A percentile compares a stretch with the other conserved stretches of the same genome.
Conservation (phyloP, 1,140 invertebrate species). For the Psix sp. region DNA sequence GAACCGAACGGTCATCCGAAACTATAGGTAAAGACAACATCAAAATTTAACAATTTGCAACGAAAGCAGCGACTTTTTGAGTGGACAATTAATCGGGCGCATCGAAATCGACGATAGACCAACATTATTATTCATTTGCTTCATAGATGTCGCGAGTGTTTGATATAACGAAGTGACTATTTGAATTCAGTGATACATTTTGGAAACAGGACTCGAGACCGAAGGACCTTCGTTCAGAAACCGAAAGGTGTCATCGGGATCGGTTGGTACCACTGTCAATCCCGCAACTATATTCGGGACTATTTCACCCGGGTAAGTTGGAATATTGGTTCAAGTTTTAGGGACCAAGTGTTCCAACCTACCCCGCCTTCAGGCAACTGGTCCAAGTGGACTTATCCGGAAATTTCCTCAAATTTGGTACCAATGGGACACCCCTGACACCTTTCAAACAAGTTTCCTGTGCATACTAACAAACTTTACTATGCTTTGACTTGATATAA, state of each 20-base stretch:
- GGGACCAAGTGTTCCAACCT: conserved; percentile 19
- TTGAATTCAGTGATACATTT: conserved; percentile 14
- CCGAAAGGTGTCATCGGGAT: conserved; percentile 15
- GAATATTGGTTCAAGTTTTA: conserved; percentile 7
- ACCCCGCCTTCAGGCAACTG: background rate
- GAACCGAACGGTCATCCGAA: conserved; percentile 78
- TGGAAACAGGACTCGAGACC: background rate
- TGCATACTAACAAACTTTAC: conserved; percentile 12
- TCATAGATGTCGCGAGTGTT: conserved; percentile 37
- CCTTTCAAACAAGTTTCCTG: conserved; percentile 24
- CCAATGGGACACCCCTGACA: conserved; percentile 8
- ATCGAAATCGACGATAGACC: conserved; percentile 1
- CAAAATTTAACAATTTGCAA: conserved; percentile 6
- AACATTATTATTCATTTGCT: background rate
- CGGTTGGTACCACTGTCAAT: conserved; percentile 4
- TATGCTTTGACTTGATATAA: too few species aligned
- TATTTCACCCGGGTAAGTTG: conserved; percentile 25
- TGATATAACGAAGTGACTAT: conserved; percentile 21
- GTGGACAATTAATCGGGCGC: conserved; percentile 20
- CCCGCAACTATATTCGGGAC: too few species aligned
- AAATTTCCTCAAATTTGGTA: conserved; percentile 5
- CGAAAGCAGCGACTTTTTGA: conserved; percentile 17
- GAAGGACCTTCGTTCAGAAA: conserved; percentile 4
- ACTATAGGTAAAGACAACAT: conserved; percentile 70
- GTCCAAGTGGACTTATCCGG: background rate